These are phyloP conservation scores for Epinephelus lanceolatus DNA, from an alignment of 2,113 vertebrate genomes.

Conservation along the genomic window DNA sequence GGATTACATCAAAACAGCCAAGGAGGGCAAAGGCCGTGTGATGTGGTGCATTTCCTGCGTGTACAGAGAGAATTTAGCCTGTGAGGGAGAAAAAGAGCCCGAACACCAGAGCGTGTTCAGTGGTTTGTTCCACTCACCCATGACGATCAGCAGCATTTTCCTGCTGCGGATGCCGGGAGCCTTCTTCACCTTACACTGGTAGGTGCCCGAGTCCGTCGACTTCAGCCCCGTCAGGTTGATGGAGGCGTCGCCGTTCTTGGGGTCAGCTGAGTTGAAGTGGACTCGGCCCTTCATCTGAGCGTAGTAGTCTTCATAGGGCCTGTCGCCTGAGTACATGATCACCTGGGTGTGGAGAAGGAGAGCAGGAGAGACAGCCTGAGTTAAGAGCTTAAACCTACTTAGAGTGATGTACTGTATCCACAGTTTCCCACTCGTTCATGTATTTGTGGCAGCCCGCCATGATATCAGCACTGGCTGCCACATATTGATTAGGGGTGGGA, in stretches of 20 bases:
- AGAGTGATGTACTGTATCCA: neutral
- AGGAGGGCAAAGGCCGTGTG: slow-evolving; percentile 54
- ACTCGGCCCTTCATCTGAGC: slow-evolving; percentile 86
- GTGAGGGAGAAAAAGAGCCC: neutral
- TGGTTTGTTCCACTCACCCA: slow-evolving; percentile 85
- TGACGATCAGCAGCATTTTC: slow-evolving; percentile 91
- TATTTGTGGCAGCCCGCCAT: too few relatives aligned
- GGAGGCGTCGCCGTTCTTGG: slow-evolving; percentile 91
- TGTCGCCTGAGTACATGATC: slow-evolving; percentile 91
- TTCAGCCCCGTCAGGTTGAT: slow-evolving; percentile 90
- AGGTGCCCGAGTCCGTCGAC: slow-evolving; percentile 89
- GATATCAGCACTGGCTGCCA: too few relatives aligned
- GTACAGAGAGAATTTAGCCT: slow-evolving; percentile 39
- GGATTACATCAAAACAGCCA: slow-evolving; percentile 71
- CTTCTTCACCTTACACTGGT: slow-evolving; percentile 98
- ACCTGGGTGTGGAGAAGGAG: slow-evolving; percentile 81
- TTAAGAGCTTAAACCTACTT: slow-evolving; percentile 13
- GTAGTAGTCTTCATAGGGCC: slow-evolving; percentile 88
- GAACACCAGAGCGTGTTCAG: neutral
- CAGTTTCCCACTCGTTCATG: too few relatives aligned
- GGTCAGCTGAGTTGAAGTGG: slow-evolving; percentile 89
- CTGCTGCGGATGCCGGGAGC: slow-evolving; percentile 89
- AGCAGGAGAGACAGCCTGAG: neutral
- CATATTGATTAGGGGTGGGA: too few relatives aligned
- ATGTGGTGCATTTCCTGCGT: slow-evolving; percentile 44